Base-by-base conservation (phyloP, 1,140 invertebrate species). In the Ylistrum balloti region DNA sequence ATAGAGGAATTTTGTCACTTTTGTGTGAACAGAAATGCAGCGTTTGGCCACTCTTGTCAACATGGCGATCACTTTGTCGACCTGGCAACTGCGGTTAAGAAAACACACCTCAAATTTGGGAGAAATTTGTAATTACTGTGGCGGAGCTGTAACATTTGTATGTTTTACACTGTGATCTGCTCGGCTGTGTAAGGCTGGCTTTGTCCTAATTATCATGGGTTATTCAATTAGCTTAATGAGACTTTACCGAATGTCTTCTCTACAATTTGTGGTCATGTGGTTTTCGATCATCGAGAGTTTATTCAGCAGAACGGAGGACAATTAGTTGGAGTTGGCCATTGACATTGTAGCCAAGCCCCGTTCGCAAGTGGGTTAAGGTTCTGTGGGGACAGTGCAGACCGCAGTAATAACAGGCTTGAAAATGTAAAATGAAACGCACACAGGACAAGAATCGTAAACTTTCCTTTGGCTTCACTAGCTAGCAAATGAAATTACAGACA, bases 191-290 rank as follows among this genome's bases (percentile, higher is more conserved):
- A n/a, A 74, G 56, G 56, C 56, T 34, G 33, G 22, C 86, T 86
- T 34, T 34, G n/a, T 15, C 33, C 35, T 87, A 34, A 87, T 87
- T 87, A 87, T 87, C 33, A 38, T 35, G 35, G 86, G 13, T 87
- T 87, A 87, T 87, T 38, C 86, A 87, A 87, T 87, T 87, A 87
- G 10, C n/a, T 87, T 87, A 87, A 87, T 87, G 33, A 35, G 35
- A 34, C 86, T 87, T 87, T 38, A 28, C 86, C 35, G 35, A 87
- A 87, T 87, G 86, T 35, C 86, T n/a, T 87, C 86, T 33, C 35
- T 35, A 38, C 86, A 87, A 87, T 87, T 87, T 87, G 86, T 38
- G 86, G 86, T 87, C 33, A 87, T 87, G 86, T 87, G 33, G 86
- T 87, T 34, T 87, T 35, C 33, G 33, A 34, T 35, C 86, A 87